Conservation (phyloP, 2,797 vertebrate genomes). For the Bryconaethiops microstoma region DNA sequence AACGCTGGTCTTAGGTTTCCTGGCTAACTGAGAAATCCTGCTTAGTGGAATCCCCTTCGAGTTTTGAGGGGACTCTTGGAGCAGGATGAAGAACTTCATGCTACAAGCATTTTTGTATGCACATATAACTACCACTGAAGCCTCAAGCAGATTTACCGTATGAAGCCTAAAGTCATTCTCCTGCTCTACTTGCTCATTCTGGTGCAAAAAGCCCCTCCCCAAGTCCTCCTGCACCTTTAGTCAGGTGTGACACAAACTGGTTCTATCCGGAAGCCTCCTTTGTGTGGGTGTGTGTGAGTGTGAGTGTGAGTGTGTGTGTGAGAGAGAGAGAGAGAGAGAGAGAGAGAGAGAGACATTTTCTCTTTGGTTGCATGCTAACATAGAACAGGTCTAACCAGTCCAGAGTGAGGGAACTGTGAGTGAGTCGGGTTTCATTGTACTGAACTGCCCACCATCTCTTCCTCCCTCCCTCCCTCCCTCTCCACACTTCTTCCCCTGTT, state of each 20-base stretch:
- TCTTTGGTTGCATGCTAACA: constrained; percentile 31
- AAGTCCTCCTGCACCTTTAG: constrained; percentile 59
- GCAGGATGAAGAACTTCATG: neutral
- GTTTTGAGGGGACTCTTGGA: too few species aligned
- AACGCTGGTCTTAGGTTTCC: too few species aligned
- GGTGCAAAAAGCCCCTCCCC: constrained; percentile 54
- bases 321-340: too few species aligned
- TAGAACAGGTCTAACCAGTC: constrained; percentile 75
- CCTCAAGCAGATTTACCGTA: constrained; percentile 1
- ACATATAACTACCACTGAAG: neutral
- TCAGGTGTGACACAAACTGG: constrained; percentile 67
- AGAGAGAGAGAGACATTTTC: constrained; percentile 36
- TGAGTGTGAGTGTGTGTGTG: too few species aligned
- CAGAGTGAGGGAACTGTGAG: too few species aligned
- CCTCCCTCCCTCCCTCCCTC: neutral
- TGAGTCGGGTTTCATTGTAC: constrained; percentile 63
- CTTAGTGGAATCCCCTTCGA: too few species aligned
- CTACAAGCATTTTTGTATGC: neutral
- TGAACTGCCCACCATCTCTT: constrained; percentile 21
- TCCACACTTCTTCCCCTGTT: too few species aligned
- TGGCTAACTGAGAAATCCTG: too few species aligned
- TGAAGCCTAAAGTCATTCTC: constrained; percentile 3
- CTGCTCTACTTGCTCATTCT: neutral
- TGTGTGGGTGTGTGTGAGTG: neutral
- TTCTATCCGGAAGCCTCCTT: constrained; percentile 63